Evolutionary conservation across 2,888 invertebrate genomes (phyloP), one percentile per base, ranked within the genome.

Genomic region (Ptychoptera albimana): DNA sequence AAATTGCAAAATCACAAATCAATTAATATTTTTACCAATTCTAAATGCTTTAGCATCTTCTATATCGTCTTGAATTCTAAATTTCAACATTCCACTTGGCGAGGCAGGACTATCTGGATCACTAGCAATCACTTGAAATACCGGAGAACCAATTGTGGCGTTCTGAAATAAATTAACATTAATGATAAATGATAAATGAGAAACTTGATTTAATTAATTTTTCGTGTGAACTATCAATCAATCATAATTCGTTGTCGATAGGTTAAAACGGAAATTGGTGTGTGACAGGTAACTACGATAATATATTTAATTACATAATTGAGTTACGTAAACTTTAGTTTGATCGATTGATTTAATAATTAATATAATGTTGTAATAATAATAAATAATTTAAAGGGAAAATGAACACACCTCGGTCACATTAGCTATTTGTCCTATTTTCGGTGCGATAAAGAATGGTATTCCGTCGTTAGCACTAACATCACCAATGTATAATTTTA

Each of bases 391-490:
- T 23, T 23, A 23, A 5, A 23, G 23, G 23, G 23, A 23, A 23
- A 23, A 23, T 23, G 23, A 5, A 23, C 47, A 55, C 48, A 79
- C 79, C 71, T 85, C 85, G 13, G 77, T 73, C 6, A 83, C 67
- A 52, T 70, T 72, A 0, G 83, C 75, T n/a, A 71, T 64, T 59
- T 85, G 82, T 36, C 80, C 79, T 4, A 73, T 61, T 8, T 75
- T 73, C 0, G 85, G 84, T 44, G 77, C 69, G 12, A 82, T 73
- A 54, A 85, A 82, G 16, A 74, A 69, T 0, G 85, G 85, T 1
- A 84, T 79, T 1, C 85, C 85, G 57, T 85, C 85, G 54, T 85
- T 85, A 46, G 78, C 77, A 42, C 82, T 82, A 0, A 85, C 82
- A 53, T 86, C 85, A 0, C 84, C 83, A 35, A 87, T 77, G 51